A percentile compares a stretch with the other conserved stretches of the same genome.
phyloP scores from a whole-genome alignment of 2,113 vertebrate species.

The Psittacus erithacus region DNA sequence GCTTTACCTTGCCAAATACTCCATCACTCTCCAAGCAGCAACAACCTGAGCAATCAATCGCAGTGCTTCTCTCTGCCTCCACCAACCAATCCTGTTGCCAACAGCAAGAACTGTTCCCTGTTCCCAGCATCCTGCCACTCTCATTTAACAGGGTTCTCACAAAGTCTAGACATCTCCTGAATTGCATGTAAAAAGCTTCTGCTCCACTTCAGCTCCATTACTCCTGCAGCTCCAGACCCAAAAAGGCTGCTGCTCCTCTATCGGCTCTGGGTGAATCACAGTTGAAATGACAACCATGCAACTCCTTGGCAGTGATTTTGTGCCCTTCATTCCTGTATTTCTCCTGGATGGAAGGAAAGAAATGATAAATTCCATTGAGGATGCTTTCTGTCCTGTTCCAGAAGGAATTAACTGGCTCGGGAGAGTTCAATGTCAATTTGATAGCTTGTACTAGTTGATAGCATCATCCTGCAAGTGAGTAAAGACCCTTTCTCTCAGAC shows the following conservation, averaged over 20 bases:
- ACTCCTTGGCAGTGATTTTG: slow-evolving; percentile 11
- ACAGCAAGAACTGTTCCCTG: slow-evolving; percentile 31
- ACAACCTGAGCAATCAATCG: background rate
- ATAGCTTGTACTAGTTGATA: background rate
- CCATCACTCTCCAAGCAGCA: background rate
- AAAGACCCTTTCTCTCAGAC: background rate
- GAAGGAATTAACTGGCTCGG: background rate
- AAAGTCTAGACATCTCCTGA: slow-evolving; percentile 68
- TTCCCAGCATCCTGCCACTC: slow-evolving; percentile 6
- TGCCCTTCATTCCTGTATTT: background rate
- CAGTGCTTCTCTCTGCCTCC: background rate
- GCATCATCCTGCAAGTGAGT: background rate
- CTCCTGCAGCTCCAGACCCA: slow-evolving; percentile 13
- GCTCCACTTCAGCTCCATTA: slow-evolving; percentile 43
- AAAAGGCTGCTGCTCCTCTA: background rate
- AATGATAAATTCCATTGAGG: background rate
- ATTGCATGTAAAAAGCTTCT: slow-evolving; percentile 56
- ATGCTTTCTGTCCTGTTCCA: background rate
- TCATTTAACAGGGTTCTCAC: slow-evolving; percentile 47
- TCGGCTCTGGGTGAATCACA: slow-evolving; percentile 37
- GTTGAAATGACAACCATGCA: slow-evolving; percentile 11
- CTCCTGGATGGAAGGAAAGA: background rate
- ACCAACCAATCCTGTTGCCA: background rate
- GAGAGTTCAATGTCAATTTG: background rate
- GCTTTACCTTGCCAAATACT: background rate